phyloP scores from a whole-genome alignment of 2,797 vertebrate species.

The Furcifer pardalis region DNA sequence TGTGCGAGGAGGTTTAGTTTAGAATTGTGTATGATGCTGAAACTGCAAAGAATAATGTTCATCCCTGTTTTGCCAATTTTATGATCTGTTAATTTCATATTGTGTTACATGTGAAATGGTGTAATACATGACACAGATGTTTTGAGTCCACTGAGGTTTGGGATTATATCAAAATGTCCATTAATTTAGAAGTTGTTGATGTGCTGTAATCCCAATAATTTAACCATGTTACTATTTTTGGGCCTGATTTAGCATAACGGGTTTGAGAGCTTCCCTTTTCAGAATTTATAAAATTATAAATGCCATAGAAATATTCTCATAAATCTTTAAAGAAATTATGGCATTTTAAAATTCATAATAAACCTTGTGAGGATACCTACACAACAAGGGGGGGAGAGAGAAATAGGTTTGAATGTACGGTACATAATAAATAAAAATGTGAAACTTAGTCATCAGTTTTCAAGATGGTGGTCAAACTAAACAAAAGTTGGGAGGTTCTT shows the following conservation, averaged over 20 bases:
- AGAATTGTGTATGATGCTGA: not conserved
- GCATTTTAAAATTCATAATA: not conserved
- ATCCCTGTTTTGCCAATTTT: not conserved
- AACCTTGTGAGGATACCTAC: not conserved
- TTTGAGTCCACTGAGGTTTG: too few species aligned
- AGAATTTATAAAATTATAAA: not conserved
- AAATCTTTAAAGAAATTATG: not conserved
- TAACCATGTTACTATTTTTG: not conserved
- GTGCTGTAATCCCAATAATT: not conserved
- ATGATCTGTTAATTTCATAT: not conserved
- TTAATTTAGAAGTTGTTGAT: not conserved
- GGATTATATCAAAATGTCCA: not conserved
- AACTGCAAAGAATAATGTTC: not conserved
- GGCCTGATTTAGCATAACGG: not conserved
- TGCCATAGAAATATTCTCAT: not conserved
- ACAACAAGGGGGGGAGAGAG: not conserved
- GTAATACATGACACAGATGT: not conserved
- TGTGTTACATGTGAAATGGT: not conserved
- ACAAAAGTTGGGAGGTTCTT: not conserved
- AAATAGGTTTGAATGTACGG: not conserved
- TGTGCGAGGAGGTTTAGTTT: not conserved
- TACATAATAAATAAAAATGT: not conserved
- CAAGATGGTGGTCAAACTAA: not conserved
- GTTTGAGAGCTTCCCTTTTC: not conserved
- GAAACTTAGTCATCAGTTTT: not conserved